Evolutionary conservation across 2,888 invertebrate genomes (phyloP).

Genomic region (Leptinotarsa juncta): DNA sequence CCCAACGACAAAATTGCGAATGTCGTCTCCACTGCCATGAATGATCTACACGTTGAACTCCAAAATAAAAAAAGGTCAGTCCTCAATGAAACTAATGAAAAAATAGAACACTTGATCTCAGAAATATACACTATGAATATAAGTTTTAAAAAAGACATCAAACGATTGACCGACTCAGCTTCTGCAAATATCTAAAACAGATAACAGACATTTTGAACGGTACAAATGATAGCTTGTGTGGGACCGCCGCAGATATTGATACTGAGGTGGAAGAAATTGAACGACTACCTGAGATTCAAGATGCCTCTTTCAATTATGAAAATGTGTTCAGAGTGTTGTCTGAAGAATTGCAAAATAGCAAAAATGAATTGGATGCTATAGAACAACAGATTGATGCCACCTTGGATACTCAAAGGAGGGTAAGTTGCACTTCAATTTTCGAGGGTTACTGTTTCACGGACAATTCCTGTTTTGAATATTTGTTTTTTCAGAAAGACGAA

Average conservation of each 20-base stretch:
- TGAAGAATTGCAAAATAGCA: constrained; percentile 26
- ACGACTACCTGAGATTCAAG: too few species aligned
- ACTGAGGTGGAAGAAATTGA: background rate
- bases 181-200: constrained; percentile 25
- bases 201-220: constrained; percentile 22
- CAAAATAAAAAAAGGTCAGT: constrained; percentile 20
- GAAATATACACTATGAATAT: constrained; percentile 27
- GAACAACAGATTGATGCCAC: constrained; percentile 22
- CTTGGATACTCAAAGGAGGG: constrained; percentile 30
- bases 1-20: constrained; percentile 22
- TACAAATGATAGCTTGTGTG: background rate
- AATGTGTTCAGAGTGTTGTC: constrained; percentile 30
- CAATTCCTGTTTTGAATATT: too few species aligned
- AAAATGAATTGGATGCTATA: constrained; percentile 30
- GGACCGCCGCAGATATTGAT: background rate
- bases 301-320: constrained; percentile 30
- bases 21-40: constrained; percentile 23
- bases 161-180: constrained; percentile 23
- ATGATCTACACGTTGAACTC: constrained; percentile 25
- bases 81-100: constrained; percentile 1
- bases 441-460: too few species aligned
- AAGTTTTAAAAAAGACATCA: constrained; percentile 15
- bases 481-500: too few species aligned
- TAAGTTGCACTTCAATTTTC: constrained; percentile 17
- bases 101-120: constrained; percentile 23